Evolutionary conservation across 2,797 vertebrate genomes (phyloP).

Genomic region (Spinus olivaceus): DNA sequence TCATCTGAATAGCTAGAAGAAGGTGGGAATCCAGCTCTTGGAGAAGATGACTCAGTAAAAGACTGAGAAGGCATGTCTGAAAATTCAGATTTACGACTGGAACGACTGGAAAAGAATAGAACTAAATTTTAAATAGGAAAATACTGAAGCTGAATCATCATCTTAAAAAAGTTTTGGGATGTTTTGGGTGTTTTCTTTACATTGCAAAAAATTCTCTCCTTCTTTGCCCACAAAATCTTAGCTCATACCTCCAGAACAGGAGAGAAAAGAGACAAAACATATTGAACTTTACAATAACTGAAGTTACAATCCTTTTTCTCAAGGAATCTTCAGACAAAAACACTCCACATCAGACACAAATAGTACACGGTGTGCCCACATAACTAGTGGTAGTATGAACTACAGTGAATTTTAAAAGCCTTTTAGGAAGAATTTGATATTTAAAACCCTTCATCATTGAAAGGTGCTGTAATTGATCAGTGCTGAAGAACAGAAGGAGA

Average conservation of each 20-base stretch:
- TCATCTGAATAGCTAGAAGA: conserved; percentile 55
- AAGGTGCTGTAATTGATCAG: neutral
- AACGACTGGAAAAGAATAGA: conserved; percentile 64
- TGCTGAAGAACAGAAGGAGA: neutral
- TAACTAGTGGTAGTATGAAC: neutral
- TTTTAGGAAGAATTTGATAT: neutral
- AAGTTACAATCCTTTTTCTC: neutral
- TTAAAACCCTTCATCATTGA: neutral
- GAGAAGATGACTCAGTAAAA: conserved; percentile 39
- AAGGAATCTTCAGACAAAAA: neutral
- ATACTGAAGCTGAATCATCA: neutral
- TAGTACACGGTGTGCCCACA: neutral
- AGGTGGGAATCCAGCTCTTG: conserved; percentile 31
- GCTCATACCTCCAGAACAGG: neutral
- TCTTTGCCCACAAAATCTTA: neutral
- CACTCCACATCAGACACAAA: neutral
- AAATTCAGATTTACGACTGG: conserved; percentile 69
- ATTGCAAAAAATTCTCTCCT: neutral
- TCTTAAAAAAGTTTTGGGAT: neutral
- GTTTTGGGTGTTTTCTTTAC: neutral
- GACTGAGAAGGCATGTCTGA: conserved; percentile 51
- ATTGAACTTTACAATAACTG: neutral
- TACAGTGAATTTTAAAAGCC: neutral
- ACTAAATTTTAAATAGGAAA: neutral
- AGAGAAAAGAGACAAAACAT: neutral